Percentiles rank a stretch among this genome's conserved stretches.
phyloP scores from a whole-genome alignment of 2,113 vertebrate species.

The Erinaceus europaeus region DNA sequence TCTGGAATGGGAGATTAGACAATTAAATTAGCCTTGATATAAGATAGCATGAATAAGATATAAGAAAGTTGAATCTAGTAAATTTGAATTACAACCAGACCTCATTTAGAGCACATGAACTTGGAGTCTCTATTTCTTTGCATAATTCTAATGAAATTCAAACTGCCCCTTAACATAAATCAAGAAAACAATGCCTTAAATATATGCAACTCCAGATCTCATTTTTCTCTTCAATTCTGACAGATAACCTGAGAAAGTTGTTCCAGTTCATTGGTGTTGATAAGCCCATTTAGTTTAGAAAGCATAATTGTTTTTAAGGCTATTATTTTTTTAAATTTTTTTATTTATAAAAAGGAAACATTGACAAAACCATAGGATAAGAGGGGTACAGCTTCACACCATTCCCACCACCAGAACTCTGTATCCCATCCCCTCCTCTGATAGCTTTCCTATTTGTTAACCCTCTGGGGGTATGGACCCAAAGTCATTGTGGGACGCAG shows the following conservation, averaged over 20 bases:
- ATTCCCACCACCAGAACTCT: no score
- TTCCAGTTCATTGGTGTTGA: neutral
- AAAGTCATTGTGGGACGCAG: no score
- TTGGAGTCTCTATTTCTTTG: neutral
- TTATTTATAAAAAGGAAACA: no score
- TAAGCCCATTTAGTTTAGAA: neutral
- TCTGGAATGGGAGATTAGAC: neutral
- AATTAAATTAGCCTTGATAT: neutral
- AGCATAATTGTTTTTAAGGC: neutral
- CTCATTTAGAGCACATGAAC: neutral
- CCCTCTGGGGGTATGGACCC: no score
- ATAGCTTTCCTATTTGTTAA: no score
- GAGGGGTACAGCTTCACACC: no score
- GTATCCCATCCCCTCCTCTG: no score
- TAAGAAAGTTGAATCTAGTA: neutral
- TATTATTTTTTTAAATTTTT: neutral
- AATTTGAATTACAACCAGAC: neutral
- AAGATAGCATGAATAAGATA: neutral
- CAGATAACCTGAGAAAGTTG: neutral
- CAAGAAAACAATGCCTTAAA: neutral
- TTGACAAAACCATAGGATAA: no score
- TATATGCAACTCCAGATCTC: neutral
- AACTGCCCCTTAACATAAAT: neutral
- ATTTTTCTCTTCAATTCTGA: neutral
- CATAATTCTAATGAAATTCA: neutral